Conservation (phyloP, 2,113 vertebrate species). For the Petrocephalus microphthalmus region DNA sequence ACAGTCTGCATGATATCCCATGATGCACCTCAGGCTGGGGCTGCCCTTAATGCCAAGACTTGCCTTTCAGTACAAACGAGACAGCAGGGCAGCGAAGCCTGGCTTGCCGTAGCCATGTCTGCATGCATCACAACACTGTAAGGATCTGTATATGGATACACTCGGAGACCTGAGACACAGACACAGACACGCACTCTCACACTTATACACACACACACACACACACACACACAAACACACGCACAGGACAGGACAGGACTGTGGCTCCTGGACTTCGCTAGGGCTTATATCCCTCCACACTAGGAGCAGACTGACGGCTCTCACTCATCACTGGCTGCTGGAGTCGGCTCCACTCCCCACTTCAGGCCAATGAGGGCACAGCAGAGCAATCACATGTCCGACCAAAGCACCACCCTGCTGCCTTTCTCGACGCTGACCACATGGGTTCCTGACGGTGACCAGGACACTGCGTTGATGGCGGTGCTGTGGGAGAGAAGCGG, state of each 20-base stretch:
- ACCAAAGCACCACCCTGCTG: slow-evolving; percentile 85
- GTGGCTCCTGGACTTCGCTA: background rate
- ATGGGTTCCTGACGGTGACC: slow-evolving; percentile 79
- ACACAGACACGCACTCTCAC: background rate
- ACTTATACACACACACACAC: background rate
- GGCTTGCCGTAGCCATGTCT: background rate
- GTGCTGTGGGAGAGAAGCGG: slow-evolving; percentile 64
- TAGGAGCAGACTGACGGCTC: background rate
- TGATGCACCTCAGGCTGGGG: background rate
- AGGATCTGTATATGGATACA: slow-evolving; percentile 5
- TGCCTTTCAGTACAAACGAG: background rate
- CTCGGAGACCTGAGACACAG: background rate
- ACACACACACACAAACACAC: background rate
- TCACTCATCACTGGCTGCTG: background rate
- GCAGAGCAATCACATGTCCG: slow-evolving; percentile 70
- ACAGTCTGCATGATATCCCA: background rate
- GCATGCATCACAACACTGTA: background rate
- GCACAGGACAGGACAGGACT: background rate
- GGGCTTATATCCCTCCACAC: background rate
- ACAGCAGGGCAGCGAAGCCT: background rate
- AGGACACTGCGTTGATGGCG: slow-evolving; percentile 82
- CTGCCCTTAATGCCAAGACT: background rate
- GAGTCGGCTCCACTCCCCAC: background rate
- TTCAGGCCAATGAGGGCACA: background rate
- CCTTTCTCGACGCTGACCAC: slow-evolving; percentile 93